A percentile compares a stretch with the other conserved stretches of the same genome.
These are phyloP conservation scores for Anthopleura sola DNA, from an alignment of 64 coral and sea anemone genomes.

Conservation along the genomic window DNA sequence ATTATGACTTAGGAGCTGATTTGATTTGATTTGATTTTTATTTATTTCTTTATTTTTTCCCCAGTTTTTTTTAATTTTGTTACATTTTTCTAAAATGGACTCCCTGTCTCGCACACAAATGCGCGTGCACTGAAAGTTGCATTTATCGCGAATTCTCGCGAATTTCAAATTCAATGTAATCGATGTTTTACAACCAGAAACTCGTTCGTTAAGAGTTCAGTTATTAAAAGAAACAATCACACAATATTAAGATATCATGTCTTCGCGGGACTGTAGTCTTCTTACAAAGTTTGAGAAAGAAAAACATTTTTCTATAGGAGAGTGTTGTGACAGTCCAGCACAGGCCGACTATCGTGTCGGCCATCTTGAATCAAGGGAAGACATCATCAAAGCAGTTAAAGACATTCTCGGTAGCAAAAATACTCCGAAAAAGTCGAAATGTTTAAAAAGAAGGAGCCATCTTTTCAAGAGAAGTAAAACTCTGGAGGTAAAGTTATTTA, in stretches of 20 bases:
- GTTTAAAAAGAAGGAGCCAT: not conserved
- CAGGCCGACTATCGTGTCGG: not conserved
- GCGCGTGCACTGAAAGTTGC: not conserved
- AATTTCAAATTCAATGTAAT: not conserved
- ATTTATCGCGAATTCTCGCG: not conserved
- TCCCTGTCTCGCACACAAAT: not conserved
- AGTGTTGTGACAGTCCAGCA: not conserved
- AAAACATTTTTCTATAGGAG: not conserved
- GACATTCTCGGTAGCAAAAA: not conserved
- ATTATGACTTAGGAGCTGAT: no score
- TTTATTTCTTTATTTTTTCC: no score
- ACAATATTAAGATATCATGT: not conserved
- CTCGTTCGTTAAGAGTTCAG: no score
- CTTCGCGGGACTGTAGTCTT: not conserved
- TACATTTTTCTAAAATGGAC: not conserved
- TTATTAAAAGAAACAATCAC: not conserved
- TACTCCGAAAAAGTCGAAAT: not conserved
- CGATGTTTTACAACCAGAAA: not conserved
- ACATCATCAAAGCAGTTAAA: not conserved
- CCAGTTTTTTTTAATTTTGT: no score
- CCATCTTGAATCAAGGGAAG: not conserved
- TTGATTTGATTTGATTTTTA: no score
- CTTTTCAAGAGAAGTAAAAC: not conserved
- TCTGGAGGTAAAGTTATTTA: not conserved
- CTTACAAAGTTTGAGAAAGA: not conserved